Evolutionary conservation across 2,888 invertebrate species (phyloP).

Genomic region (Metopia argyrocephala): DNA sequence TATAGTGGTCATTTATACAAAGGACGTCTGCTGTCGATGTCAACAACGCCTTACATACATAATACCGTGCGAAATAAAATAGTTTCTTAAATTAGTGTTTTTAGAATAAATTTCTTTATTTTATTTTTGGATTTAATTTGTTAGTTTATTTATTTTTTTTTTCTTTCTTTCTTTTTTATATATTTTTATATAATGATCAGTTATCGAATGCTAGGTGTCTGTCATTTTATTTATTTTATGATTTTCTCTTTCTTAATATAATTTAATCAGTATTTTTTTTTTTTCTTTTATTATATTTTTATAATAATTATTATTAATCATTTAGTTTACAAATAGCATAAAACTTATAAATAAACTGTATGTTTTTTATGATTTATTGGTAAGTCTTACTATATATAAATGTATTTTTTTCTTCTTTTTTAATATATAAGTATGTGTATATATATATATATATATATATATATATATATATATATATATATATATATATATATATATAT

Average conservation of each 20-base stretch:
- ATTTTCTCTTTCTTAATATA: conserved; percentile 44
- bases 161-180: conserved; percentile 26
- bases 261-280: conserved; percentile 47
- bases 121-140: conserved; percentile 28
- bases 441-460: conserved; percentile 41
- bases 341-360: conserved; percentile 62
- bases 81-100: conserved; percentile 53
- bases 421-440: conserved; percentile 52
- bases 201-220: conserved; percentile 60
- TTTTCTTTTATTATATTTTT: conserved; percentile 23
- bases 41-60: too few relatives aligned
- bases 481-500: conserved; percentile 53
- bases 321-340: conserved; percentile 59
- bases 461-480: conserved; percentile 48
- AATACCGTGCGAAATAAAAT: too few relatives aligned
- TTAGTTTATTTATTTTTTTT: conserved; percentile 35
- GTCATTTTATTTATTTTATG: conserved; percentile 49
- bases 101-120: conserved; percentile 65
- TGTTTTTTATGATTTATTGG: conserved; percentile 41
- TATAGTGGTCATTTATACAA: too few relatives aligned
- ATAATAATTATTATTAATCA: conserved; percentile 47
- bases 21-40: too few relatives aligned
- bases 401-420: conserved; percentile 51
- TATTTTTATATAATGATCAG: conserved; percentile 58
- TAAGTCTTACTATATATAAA: conserved; percentile 56